Conservation (phyloP, 1,140 invertebrate genomes). For the Xylocopa sonorina region DNA sequence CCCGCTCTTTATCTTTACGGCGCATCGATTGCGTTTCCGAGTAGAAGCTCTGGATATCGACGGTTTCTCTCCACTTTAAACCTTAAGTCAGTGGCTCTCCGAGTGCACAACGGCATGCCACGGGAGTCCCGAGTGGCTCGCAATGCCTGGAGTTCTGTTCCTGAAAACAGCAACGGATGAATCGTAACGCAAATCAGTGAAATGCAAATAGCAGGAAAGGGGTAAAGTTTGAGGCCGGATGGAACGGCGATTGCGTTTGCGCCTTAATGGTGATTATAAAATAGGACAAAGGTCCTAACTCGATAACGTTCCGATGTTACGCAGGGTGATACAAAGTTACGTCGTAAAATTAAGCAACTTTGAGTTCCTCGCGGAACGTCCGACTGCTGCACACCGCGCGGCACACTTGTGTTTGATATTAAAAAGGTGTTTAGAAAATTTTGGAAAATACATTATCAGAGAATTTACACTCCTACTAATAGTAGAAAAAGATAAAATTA, state of each 20-base stretch:
- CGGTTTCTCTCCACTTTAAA: no score
- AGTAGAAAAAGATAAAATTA: background rate
- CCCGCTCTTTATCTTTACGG: background rate
- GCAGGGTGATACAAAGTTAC: slow-evolving; percentile 11
- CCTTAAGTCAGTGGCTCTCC: no score
- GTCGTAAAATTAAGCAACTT: slow-evolving; percentile 16
- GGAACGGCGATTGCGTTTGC: background rate
- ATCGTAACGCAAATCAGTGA: background rate
- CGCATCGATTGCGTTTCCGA: background rate
- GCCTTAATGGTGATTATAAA: slow-evolving; percentile 10
- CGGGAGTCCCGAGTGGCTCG: no score
- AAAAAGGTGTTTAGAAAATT: background rate
- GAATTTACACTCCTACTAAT: background rate
- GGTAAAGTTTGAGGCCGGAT: no score
- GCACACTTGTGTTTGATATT: background rate
- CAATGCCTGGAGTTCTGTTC: no score
- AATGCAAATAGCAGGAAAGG: background rate
- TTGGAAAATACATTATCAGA: background rate
- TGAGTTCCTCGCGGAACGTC: background rate
- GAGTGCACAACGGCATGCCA: no score
- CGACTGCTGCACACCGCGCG: background rate
- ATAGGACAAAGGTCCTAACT: background rate
- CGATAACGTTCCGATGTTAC: background rate
- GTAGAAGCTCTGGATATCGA: background rate
- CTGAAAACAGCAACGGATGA: background rate